Evolutionary conservation across 2,888 invertebrate species (phyloP).

Genomic region (Spicauda simplicius): DNA sequence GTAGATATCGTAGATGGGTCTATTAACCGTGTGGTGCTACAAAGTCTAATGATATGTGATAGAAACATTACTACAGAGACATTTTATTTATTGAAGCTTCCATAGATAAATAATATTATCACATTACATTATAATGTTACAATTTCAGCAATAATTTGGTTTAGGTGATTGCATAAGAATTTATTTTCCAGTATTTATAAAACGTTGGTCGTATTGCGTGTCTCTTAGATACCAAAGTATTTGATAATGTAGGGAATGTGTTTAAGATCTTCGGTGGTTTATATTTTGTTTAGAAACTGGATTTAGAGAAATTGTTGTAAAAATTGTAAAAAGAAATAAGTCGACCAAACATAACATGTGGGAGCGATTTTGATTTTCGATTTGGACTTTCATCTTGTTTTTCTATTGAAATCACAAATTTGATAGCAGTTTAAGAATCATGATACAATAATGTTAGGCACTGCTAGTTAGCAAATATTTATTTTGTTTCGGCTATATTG

Average conservation of each 20-base stretch:
- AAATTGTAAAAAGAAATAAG: conserved; percentile 24
- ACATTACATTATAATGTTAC: conserved; percentile 65
- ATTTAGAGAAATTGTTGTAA: conserved; percentile 14
- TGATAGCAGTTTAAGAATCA: conserved; percentile 11
- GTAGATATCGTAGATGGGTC: conserved; percentile 80
- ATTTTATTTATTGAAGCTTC: conserved; percentile 83
- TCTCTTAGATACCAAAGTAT: conserved; percentile 70
- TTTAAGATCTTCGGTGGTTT: conserved; percentile 40
- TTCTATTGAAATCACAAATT: conserved; percentile 13
- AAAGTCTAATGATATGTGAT: conserved; percentile 84
- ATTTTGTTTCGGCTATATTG: conserved; percentile 51
- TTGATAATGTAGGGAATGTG: conserved; percentile 43
- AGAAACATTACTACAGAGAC: conserved; percentile 83
- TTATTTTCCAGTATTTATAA: conserved; percentile 62
- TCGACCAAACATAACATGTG: conserved; percentile 32
- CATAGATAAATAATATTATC: conserved; percentile 76
- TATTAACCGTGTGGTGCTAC: conserved; percentile 84
- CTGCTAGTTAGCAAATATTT: conserved; percentile 69
- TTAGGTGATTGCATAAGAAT: conserved; percentile 66
- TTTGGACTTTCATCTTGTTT: conserved; percentile 19
- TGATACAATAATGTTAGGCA: conserved; percentile 34
- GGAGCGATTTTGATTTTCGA: conserved; percentile 7
- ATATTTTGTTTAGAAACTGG: conserved; percentile 25
- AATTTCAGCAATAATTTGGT: conserved; percentile 75
- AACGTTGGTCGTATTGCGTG: conserved; percentile 60